Percentiles rank a stretch among this genome's conserved stretches.
Evolutionary conservation across 2,113 vertebrate genomes (phyloP).

Genomic region (Microcebus murinus): DNA sequence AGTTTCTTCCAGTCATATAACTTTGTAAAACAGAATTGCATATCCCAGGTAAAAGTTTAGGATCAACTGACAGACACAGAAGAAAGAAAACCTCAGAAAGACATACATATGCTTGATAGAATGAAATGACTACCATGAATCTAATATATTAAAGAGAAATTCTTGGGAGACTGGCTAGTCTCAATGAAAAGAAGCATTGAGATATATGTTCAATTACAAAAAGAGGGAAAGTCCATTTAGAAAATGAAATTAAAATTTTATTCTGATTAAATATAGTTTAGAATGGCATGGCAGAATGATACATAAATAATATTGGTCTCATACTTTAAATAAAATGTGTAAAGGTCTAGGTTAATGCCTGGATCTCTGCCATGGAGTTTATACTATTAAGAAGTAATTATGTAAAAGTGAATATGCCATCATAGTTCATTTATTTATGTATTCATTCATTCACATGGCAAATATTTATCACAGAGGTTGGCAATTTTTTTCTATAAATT

Average conservation of each 20-base stretch:
- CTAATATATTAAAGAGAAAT: not conserved
- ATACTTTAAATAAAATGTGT: conserved; percentile 50
- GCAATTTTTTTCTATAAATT: not conserved
- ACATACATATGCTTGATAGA: not conserved
- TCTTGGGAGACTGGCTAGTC: not conserved
- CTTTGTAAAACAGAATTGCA: conserved; percentile 3
- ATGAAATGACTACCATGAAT: not conserved
- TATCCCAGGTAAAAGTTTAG: not conserved
- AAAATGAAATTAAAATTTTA: conserved; percentile 44
- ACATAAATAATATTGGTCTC: not conserved
- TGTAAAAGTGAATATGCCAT: conserved; percentile 48
- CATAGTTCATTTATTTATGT: conserved; percentile 39
- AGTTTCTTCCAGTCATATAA: not conserved
- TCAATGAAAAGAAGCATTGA: not conserved
- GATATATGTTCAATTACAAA: conserved; percentile 47
- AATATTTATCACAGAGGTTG: conserved; percentile 29
- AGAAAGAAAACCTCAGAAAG: not conserved
- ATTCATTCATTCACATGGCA: conserved; percentile 1
- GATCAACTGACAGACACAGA: not conserved
- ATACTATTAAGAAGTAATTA: conserved; percentile 50
- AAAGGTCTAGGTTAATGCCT: not conserved
- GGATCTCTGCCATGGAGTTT: not conserved
- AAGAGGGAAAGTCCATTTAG: not conserved
- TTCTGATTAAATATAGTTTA: conserved; percentile 51
- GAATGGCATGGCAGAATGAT: not conserved